Percentiles rank a stretch among this genome's conserved stretches.
These are phyloP conservation scores for Gymnocephalus cernua DNA, from an alignment of 2,113 vertebrate species.

Conservation along the genomic window DNA sequence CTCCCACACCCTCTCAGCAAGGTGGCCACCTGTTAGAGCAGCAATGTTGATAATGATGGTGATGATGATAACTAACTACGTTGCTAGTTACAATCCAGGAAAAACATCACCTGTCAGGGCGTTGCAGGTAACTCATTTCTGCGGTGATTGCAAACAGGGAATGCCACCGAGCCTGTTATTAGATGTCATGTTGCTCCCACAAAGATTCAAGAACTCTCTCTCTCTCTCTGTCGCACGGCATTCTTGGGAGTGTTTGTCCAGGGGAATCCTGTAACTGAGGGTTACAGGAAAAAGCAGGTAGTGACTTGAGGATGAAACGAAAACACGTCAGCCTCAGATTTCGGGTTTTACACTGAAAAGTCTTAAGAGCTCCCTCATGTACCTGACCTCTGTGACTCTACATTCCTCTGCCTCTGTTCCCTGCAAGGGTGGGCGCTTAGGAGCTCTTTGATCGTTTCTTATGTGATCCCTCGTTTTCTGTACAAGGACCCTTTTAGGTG, in stretches of 20 bases:
- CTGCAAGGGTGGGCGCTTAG: neutral
- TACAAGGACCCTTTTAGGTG: neutral
- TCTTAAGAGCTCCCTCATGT: neutral
- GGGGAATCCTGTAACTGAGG: neutral
- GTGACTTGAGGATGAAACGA: constrained; percentile 31
- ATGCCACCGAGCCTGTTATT: constrained; percentile 65
- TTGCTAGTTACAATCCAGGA: constrained; percentile 8
- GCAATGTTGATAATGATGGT: neutral
- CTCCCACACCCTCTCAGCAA: constrained; percentile 37
- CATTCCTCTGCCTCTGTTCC: constrained; percentile 47
- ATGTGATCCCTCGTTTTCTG: constrained; percentile 19
- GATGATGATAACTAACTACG: neutral
- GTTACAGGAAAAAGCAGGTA: neutral
- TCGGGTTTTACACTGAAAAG: constrained; percentile 10
- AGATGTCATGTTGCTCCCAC: constrained; percentile 20
- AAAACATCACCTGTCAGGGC: constrained; percentile 30
- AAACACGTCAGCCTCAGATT: constrained; percentile 33
- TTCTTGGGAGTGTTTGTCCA: neutral
- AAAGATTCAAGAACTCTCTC: constrained; percentile 9
- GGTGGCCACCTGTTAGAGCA: neutral
- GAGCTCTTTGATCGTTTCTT: constrained; percentile 48
- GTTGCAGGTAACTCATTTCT: constrained; percentile 14
- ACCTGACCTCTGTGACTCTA: constrained; percentile 38
- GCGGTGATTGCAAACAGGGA: constrained; percentile 31
- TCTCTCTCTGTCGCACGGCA: neutral